These are phyloP conservation scores for Leucozona laternaria DNA, from an alignment of 2,888 invertebrate species.

Conservation along the genomic window DNA sequence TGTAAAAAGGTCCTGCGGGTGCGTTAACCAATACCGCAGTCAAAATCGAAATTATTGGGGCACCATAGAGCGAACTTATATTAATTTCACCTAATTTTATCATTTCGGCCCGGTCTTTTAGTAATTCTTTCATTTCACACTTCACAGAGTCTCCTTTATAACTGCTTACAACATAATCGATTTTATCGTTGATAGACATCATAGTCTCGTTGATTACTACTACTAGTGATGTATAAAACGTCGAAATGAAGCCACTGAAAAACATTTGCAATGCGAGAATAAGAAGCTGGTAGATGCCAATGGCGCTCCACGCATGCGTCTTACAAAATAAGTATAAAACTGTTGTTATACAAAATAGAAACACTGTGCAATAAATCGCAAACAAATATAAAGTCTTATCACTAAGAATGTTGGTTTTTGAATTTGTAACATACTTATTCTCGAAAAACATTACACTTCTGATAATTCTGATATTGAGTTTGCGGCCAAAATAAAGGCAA, in stretches of 20 bases:
- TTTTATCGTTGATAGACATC: neutral
- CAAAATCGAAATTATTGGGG: constrained; percentile 2
- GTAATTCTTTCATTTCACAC: neutral
- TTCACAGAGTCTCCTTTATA: too few relatives aligned
- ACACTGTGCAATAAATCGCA: neutral
- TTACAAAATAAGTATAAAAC: neutral
- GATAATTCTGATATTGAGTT: neutral
- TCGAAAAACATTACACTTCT: constrained; percentile 2
- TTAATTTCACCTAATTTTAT: constrained; percentile 11
- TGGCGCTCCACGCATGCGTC: neutral
- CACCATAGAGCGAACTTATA: constrained; percentile 25
- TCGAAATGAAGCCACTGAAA: neutral
- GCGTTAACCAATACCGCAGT: neutral
- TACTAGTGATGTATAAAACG: constrained; percentile 3
- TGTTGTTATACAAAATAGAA: neutral
- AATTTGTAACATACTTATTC: neutral
- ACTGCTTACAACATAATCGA: neutral
- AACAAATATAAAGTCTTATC: constrained; percentile 2
- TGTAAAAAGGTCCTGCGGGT: constrained; percentile 1
- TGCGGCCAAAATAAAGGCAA: neutral
- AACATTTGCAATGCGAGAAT: neutral
- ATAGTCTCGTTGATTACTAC: neutral
- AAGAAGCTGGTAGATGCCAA: neutral
- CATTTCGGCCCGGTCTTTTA: neutral
- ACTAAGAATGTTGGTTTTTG: neutral